Conservation (phyloP, 2,797 vertebrate species). For the Dipus sagitta region DNA sequence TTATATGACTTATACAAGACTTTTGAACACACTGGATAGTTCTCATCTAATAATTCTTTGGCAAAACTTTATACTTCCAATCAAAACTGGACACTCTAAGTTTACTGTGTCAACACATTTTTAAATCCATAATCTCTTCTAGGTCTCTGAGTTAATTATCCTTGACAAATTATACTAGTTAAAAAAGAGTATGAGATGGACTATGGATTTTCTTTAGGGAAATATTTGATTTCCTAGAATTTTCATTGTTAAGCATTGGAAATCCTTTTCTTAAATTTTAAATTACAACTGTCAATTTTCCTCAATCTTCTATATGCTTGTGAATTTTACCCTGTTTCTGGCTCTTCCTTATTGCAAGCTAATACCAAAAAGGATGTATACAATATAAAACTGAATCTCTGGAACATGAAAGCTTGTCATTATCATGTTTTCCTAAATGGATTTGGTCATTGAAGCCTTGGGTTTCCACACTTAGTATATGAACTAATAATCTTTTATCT, state of each 20-base stretch:
- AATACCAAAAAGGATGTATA: background rate
- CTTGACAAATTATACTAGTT: background rate
- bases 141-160: background rate
- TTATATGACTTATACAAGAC: background rate
- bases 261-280: background rate
- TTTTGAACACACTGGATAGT: constrained; percentile 11
- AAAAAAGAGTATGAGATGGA: background rate
- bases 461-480: background rate
- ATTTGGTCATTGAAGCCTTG: background rate
- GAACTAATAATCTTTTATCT: constrained; percentile 39
- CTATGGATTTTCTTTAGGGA: background rate
- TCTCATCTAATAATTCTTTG: background rate
- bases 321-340: background rate
- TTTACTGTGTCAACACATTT: background rate
- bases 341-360: background rate
- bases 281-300: background rate
- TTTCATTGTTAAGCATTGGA: background rate
- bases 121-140: constrained; percentile 29
- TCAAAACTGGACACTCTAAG: constrained; percentile 9
- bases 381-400: background rate
- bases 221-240: background rate
- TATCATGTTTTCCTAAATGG: background rate
- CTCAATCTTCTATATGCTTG: background rate
- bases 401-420: background rate
- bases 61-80: background rate